Percentiles rank a stretch among this genome's conserved stretches.
These are phyloP conservation scores for Strigops habroptila DNA, from an alignment of 2,113 vertebrate genomes.

Conservation along the genomic window DNA sequence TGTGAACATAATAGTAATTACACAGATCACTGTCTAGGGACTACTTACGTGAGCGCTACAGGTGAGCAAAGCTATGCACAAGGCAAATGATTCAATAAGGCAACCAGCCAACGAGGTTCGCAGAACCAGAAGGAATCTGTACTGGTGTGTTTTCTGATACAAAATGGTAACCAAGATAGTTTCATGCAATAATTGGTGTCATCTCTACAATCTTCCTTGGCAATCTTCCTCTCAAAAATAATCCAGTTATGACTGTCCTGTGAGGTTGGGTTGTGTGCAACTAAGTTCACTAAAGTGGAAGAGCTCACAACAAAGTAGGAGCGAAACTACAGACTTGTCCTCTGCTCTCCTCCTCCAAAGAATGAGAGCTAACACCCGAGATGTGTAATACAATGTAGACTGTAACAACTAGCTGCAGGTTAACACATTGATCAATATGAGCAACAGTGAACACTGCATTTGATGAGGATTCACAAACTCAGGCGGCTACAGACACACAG, in stretches of 20 bases:
- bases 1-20: not conserved
- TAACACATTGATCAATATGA: not conserved
- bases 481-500: not conserved
- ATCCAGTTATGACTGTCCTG: accelerated
- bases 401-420: not conserved
- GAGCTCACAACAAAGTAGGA: not conserved
- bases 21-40: not conserved
- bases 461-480: slow-evolving; percentile 7
- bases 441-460: not conserved
- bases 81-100: not conserved
- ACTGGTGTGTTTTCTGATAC: not conserved
- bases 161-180: not conserved
- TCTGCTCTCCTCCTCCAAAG: not conserved
- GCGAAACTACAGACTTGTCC: not conserved
- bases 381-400: not conserved
- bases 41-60: accelerated
- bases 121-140: not conserved
- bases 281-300: not conserved
- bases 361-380: accelerated
- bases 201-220: not conserved
- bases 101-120: not conserved
- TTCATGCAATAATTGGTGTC: not conserved
- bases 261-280: not conserved
- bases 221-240: not conserved
- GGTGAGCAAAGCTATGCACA: accelerated